Conservation (phyloP, 2,797 vertebrate genomes). For the Neostethus bicornis region DNA sequence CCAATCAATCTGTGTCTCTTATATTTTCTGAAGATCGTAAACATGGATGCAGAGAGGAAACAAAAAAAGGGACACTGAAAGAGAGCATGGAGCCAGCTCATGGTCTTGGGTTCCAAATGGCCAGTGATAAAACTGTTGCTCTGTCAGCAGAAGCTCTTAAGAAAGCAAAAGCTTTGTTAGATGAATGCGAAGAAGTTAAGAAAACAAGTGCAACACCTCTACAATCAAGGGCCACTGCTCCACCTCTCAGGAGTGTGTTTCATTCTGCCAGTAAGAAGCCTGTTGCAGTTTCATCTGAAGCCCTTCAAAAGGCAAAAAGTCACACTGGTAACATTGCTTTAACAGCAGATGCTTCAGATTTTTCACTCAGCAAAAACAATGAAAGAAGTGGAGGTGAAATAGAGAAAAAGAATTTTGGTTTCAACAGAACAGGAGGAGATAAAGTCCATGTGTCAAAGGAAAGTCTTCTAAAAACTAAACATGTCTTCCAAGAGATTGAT, state of each 20-base stretch:
- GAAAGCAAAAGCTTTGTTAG: conserved; percentile 76
- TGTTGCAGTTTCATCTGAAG: conserved; percentile 77
- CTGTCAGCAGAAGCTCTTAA: conserved; percentile 81
- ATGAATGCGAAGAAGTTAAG: conserved; percentile 25
- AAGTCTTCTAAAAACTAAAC: conserved; percentile 39
- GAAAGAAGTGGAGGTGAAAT: not conserved
- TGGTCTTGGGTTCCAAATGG: conserved; percentile 61
- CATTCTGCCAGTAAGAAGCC: conserved; percentile 80
- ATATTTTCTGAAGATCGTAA: conserved; percentile 72
- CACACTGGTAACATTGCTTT: conserved; percentile 74
- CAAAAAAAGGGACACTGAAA: conserved; percentile 34
- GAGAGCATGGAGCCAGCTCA: conserved; percentile 62
- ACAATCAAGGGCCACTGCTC: not conserved
- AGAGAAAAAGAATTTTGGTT: conserved; percentile 25
- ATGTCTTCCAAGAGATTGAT: conserved; percentile 39
- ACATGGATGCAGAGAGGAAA: conserved; percentile 54
- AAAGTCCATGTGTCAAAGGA: conserved; percentile 48
- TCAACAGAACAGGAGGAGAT: conserved; percentile 45
- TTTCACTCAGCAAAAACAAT: conserved; percentile 9
- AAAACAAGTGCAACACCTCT: conserved; percentile 5
- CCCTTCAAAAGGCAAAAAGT: conserved; percentile 77
- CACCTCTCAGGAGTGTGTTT: conserved; percentile 51
- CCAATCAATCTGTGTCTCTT: conserved; percentile 69
- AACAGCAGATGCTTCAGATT: conserved; percentile 3
- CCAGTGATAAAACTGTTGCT: conserved; percentile 79